These are phyloP conservation scores for Telenomus remus DNA, from an alignment of 1,140 invertebrate species.

Conservation along the genomic window DNA sequence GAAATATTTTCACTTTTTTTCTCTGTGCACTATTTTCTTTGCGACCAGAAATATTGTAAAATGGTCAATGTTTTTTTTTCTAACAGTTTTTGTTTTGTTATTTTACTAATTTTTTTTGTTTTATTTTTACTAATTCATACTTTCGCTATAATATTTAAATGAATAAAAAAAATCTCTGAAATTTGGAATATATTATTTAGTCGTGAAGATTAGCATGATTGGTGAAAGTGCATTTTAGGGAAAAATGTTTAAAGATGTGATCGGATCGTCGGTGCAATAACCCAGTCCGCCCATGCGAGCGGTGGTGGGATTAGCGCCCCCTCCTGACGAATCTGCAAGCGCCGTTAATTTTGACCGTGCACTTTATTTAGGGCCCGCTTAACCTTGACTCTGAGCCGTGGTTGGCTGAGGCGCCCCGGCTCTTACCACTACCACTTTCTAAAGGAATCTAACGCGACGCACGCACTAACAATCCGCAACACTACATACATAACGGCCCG, in stretches of 20 bases:
- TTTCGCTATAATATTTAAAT: too few relatives aligned
- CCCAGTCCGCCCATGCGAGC: slow-evolving; percentile 18
- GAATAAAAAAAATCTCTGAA: too few relatives aligned
- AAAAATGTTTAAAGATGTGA: not conserved
- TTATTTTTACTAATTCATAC: too few relatives aligned
- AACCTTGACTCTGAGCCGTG: slow-evolving; percentile 52
- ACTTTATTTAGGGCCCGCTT: slow-evolving; percentile 44
- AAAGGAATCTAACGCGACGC: slow-evolving; percentile 31
- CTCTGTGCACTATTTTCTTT: too few relatives aligned
- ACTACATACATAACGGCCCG: slow-evolving; percentile 42
- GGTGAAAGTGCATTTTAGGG: not conserved
- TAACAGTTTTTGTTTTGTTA: too few relatives aligned
- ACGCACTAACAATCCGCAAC: slow-evolving; percentile 28
- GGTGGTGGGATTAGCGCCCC: slow-evolving; percentile 20
- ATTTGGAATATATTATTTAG: too few relatives aligned
- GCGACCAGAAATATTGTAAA: too few relatives aligned
- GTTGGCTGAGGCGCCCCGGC: slow-evolving; percentile 33
- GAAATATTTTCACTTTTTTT: too few relatives aligned
- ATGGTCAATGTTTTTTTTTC: too few relatives aligned
- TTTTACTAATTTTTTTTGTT: too few relatives aligned
- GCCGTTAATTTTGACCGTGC: slow-evolving; percentile 40
- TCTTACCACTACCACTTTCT: slow-evolving; percentile 27
- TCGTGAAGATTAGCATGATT: not conserved
- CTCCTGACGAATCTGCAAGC: slow-evolving; percentile 29
- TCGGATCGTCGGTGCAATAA: slow-evolving; percentile 39